A percentile compares a stretch with the other conserved stretches of the same genome.
These are phyloP conservation scores for Venturia canescens DNA, from an alignment of 1,140 invertebrate genomes.

Conservation along the genomic window DNA sequence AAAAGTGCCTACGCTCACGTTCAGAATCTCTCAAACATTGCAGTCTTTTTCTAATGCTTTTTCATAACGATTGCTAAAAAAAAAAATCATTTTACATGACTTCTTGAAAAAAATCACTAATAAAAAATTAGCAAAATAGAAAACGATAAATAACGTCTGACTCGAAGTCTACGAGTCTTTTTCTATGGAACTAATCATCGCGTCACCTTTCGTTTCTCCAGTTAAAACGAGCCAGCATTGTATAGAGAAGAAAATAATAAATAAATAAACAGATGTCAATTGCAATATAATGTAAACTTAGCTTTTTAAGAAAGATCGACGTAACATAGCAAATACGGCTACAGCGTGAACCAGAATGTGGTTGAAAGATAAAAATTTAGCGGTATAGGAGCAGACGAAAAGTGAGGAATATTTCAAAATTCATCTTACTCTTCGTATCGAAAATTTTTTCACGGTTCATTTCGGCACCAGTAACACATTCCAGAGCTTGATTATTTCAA, in stretches of 20 bases:
- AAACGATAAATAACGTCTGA: neutral
- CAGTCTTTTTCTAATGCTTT: conserved; percentile 30
- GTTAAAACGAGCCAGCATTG: conserved; percentile 49
- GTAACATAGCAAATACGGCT: conserved; percentile 29
- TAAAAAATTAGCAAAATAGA: too few species aligned
- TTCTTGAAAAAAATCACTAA: neutral
- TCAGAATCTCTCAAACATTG: conserved; percentile 43
- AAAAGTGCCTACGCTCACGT: conserved; percentile 74
- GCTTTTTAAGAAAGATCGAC: conserved; percentile 40
- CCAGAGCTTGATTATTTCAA: too few species aligned
- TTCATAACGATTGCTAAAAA: neutral
- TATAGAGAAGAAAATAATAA: conserved; percentile 50
- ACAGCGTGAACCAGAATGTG: conserved; percentile 15
- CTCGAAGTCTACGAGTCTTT: neutral
- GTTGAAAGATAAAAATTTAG: neutral
- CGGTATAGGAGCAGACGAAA: neutral
- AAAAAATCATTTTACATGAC: neutral
- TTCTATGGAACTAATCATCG: neutral
- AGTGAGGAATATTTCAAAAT: neutral
- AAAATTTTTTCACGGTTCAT: too few species aligned
- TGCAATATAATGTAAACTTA: conserved; percentile 66
- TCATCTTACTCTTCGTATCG: too few species aligned
- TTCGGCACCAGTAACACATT: too few species aligned
- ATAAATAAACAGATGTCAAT: conserved; percentile 72
- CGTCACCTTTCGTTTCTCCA: neutral